phyloP scores from a whole-genome alignment of 92 coral and sea anemone genomes.

The Phenganax marumi region DNA sequence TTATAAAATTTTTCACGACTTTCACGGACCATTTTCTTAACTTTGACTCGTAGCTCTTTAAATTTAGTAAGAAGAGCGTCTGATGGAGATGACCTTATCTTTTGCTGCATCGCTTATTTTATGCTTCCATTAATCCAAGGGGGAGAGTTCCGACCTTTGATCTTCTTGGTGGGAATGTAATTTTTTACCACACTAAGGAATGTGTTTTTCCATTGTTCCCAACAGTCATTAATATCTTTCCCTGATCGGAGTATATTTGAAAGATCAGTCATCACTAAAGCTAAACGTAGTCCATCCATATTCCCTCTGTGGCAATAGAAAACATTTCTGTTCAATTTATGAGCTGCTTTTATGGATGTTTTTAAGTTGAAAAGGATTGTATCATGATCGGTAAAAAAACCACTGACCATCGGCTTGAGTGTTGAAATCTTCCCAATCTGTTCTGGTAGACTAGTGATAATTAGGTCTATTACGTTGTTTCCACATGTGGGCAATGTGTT shows the following conservation, averaged over 20 bases:
- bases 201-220: constrained; percentile 53
- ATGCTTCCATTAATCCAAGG: constrained; percentile 47
- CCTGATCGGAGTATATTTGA: constrained; percentile 39
- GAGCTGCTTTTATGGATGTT: constrained; percentile 56
- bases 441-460: constrained; percentile 35
- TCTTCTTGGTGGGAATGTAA: constrained; percentile 58
- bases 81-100: constrained; percentile 35
- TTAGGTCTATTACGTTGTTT: constrained; percentile 18
- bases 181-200: constrained; percentile 49
- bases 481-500: constrained; percentile 46
- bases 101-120: constrained; percentile 41
- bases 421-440: constrained; percentile 26
- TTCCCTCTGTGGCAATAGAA: constrained; percentile 54
- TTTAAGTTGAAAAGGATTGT: constrained; percentile 50
- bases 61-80: constrained; percentile 20
- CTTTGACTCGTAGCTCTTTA: constrained; percentile 38
- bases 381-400: constrained; percentile 46
- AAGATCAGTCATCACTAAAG: constrained; percentile 48
- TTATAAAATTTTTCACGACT: constrained; percentile 41
- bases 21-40: constrained; percentile 41
- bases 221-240: constrained; percentile 48
- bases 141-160: constrained; percentile 39
- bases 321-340: constrained; percentile 55
- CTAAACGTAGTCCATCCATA: constrained; percentile 54
- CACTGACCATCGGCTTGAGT: constrained; percentile 36